Percentiles rank a stretch among this genome's conserved stretches.
Evolutionary conservation across 1,140 invertebrate species (phyloP).

Genomic region (Ladona fulva): DNA sequence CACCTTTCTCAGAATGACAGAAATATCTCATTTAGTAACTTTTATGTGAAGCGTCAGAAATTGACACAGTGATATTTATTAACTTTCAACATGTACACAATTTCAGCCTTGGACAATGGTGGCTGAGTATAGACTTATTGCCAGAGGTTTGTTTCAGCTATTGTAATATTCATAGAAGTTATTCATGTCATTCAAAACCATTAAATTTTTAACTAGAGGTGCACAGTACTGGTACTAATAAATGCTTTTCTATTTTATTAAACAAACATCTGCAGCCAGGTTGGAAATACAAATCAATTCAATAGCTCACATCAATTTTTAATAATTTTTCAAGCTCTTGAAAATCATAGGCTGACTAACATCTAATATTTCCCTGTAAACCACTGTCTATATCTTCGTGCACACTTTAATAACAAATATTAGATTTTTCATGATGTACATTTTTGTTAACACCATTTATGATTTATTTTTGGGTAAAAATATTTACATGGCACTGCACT

Average conservation of each 20-base stretch:
- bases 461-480: neutral
- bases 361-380: neutral
- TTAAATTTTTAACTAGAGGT: slow-evolving; percentile 1
- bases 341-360: neutral
- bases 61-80: slow-evolving; percentile 17
- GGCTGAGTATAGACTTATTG: slow-evolving; percentile 17
- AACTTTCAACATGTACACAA: slow-evolving; percentile 16
- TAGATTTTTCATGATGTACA: slow-evolving; percentile 7
- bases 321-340: neutral
- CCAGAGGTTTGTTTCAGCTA: slow-evolving; percentile 12
- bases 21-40: neutral
- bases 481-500: neutral
- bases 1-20: neutral
- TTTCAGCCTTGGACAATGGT: slow-evolving; percentile 16
- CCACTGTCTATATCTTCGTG: neutral
- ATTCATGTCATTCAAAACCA: slow-evolving; percentile 2
- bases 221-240: slow-evolving; percentile 9
- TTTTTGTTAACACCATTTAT: neutral
- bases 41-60: slow-evolving; percentile 4
- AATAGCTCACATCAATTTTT: slow-evolving; percentile 12
- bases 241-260: neutral
- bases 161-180: neutral
- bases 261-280: slow-evolving; percentile 10
- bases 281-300: slow-evolving; percentile 14
- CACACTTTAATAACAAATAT: slow-evolving; percentile 10